Base-by-base conservation (phyloP, 2,797 vertebrate species). In the Remorina albescens region DNA sequence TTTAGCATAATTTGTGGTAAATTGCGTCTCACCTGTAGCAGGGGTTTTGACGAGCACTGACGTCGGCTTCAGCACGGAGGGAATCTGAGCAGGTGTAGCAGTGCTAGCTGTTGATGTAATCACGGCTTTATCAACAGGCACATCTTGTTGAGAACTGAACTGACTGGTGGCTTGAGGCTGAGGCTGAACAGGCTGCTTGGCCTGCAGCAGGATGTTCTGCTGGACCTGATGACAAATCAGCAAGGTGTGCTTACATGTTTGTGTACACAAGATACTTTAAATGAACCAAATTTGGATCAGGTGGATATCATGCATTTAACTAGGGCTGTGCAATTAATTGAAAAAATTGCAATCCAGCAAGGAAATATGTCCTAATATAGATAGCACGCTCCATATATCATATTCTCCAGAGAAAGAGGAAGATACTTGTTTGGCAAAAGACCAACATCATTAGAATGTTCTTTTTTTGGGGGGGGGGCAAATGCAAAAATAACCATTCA, bases 131-230 rank as follows among this genome's bases (percentile, higher is more conserved):
- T 93, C 85, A 42, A 88, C 68, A 71, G 93, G 88, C 75, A 90
- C 77, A 18, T 96, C 95, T 74, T 94, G 94, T 84, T 95, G 96
- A 50, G 94, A 92, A 26, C 88, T 91, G 81, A 96, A 96, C 88
- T 96, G 94, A 89, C 93, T 89, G 0, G 94, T 82, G 67, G 92
- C 81, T 37, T 93, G 92, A 74, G 88, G 61, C 39, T 80, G 86
- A 71, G 91, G 68, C 5, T 82, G 86, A 21, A 65, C 64, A 56
- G 91, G 88, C 55, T 95, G 96, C 85, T 97, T 96, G 59, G 93
- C 89, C 82, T 97, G 96, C 44, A 97, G 88, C 67, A 98, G 87
- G 69, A 97, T 95, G 81, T 89, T 96, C 62, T 97, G 96, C 28
- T 96, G 96, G 72, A 96, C 91, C 96, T 98, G 88, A 30, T 73